Conservation (phyloP, 2,113 vertebrate genomes). For the Gallinago media region DNA sequence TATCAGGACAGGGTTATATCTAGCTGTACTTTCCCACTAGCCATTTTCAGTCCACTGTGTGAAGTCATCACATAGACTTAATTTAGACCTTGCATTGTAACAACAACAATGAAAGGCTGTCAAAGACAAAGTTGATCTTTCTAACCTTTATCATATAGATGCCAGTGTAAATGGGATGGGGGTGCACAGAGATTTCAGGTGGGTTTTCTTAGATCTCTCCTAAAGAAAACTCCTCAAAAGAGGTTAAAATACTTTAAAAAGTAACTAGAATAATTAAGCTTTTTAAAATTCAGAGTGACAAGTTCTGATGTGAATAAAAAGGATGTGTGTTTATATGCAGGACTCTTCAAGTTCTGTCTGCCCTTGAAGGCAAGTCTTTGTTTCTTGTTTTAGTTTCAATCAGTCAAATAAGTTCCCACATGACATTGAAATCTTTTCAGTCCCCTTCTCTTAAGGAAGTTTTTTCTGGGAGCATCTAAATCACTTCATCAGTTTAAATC, state of each 20-base stretch:
- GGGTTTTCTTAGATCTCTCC: not conserved
- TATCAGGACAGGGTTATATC: not conserved
- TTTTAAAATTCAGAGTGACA: not conserved
- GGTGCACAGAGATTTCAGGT: not conserved
- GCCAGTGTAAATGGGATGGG: not conserved
- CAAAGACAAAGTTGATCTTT: not conserved
- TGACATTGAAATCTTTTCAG: not conserved
- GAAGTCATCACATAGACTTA: not conserved
- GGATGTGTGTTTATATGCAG: not conserved
- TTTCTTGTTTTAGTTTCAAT: not conserved
- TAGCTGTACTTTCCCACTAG: not conserved
- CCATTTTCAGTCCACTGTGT: not conserved
- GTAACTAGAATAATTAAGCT: not conserved
- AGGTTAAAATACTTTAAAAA: not conserved
- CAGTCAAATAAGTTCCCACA: not conserved
- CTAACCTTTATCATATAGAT: not conserved
- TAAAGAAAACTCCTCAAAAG: not conserved
- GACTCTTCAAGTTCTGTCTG: not conserved
- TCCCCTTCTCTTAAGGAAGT: not conserved
- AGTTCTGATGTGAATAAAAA: not conserved
- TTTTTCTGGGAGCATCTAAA: not conserved
- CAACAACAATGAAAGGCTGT: not conserved
- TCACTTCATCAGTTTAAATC: not conserved
- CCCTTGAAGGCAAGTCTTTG: not conserved
- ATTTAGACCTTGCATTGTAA: not conserved